Evolutionary conservation across 1,140 invertebrate genomes (phyloP), one percentile per base, ranked within the genome.

Genomic region (Lasioglossum baleicum): DNA sequence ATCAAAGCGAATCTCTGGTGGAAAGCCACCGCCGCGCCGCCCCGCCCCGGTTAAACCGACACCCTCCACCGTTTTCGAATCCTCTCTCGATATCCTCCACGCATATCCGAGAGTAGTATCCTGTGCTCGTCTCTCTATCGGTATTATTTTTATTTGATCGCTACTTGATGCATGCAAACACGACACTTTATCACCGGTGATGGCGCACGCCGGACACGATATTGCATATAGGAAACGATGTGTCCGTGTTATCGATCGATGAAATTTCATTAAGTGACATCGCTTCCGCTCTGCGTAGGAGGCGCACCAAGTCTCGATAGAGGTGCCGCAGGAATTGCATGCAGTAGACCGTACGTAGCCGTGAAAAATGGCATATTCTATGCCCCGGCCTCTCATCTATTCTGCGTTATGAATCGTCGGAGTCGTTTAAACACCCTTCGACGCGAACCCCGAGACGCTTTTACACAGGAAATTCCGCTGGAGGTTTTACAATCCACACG

Each of bases 241-340:
- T 83, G 71, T 82, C 76, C 67, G 61, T 71, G 75, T 69, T 83
- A 82, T 86, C 77, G 80, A 83, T 48, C 68, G 73, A 58, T 76
- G 75, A 84, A 83, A 88, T 88, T 89, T 88, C 82, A 87, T 88
- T 77, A 87, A 74, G 72, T 75, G 71, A 65, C 73, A 76, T 77
- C 75, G 71, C 71, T 84, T 83, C 69, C 53, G 48, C 66, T 58
- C 63, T 56, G 35, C 74, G 61, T 35, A 51, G 53, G 42, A 67
- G 76, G 48, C 67, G 10, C 8, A 56, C 60, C 53, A 26, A 20
- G 58, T 35, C 10, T n/a, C 51, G 53, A 64, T 31, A 75, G 75
- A 76, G 75, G 17, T 69, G 74, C 63, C 20, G 26, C 60, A 68
- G 42, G 70, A 78, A 73, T 85, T 58, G 58, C 60, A 15, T 56